These are phyloP conservation scores for Sciaenops ocellatus DNA, from an alignment of 2,797 vertebrate species.

Conservation along the genomic window DNA sequence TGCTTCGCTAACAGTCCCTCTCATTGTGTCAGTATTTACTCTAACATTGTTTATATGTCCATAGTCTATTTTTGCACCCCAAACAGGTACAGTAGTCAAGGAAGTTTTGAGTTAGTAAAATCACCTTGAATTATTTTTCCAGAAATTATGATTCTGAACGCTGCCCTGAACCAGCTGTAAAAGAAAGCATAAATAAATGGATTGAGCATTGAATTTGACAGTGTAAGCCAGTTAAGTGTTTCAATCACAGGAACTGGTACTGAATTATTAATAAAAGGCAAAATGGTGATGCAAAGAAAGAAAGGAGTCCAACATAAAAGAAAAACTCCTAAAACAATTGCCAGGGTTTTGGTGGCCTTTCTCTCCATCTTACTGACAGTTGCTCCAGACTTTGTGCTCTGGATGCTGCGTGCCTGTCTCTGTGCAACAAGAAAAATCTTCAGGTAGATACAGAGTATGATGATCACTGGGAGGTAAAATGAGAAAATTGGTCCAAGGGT, in stretches of 20 bases:
- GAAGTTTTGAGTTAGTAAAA: neutral
- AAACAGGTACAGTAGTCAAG: too few species aligned
- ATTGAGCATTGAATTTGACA: slow-evolving; percentile 62
- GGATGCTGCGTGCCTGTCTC: slow-evolving; percentile 85
- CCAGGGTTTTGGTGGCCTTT: slow-evolving; percentile 81
- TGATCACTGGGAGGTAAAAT: slow-evolving; percentile 85
- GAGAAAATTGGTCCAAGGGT: slow-evolving; percentile 68
- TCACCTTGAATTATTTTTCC: slow-evolving; percentile 21
- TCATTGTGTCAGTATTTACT: too few species aligned
- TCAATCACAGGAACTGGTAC: slow-evolving; percentile 36
- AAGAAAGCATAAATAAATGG: slow-evolving; percentile 62
- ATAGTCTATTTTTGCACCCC: too few species aligned
- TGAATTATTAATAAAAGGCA: neutral
- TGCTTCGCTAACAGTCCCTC: too few species aligned
- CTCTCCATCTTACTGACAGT: slow-evolving; percentile 74
- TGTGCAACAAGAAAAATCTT: slow-evolving; percentile 88
- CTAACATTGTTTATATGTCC: too few species aligned
- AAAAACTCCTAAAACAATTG: slow-evolving; percentile 58
- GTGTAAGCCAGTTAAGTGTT: slow-evolving; percentile 39
- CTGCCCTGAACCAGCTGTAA: slow-evolving; percentile 46
- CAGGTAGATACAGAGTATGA: slow-evolving; percentile 87
- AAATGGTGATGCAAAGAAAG: slow-evolving; percentile 35
- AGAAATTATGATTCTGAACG: slow-evolving; percentile 28
- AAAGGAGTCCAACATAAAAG: slow-evolving; percentile 56
- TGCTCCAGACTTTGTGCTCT: slow-evolving; percentile 42